These are phyloP conservation scores for Chamaedrilus cognettii DNA, from an alignment of 2,888 invertebrate genomes.

Conservation along the genomic window DNA sequence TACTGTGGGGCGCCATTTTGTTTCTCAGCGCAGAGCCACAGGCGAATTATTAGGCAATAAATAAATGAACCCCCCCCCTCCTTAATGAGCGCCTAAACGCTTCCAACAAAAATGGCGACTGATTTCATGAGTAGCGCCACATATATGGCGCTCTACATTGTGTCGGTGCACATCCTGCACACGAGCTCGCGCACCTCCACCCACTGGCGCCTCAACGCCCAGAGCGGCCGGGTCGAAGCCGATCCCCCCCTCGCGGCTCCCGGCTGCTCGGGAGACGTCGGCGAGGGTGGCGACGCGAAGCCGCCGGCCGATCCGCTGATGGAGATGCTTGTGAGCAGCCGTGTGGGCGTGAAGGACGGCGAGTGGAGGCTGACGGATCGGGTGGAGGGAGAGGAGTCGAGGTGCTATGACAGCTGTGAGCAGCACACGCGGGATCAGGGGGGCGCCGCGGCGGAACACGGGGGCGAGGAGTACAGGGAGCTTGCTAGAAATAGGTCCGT, in stretches of 20 bases:
- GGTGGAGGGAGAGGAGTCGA: constrained; percentile 29
- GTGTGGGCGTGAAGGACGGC: constrained; percentile 43
- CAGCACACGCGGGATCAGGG: neutral
- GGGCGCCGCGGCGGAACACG: neutral
- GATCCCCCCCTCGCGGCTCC: constrained; percentile 25
- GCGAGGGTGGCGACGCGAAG: neutral
- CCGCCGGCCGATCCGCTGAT: constrained; percentile 40
- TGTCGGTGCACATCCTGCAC: constrained; percentile 72
- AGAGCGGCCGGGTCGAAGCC: constrained; percentile 67
- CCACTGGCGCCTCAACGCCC: constrained; percentile 79
- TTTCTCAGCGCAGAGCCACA: no score
- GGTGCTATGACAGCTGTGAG: constrained; percentile 20
- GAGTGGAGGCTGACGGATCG: no score
- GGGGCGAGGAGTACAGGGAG: neutral
- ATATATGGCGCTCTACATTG: constrained; percentile 71
- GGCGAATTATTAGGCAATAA: no score
- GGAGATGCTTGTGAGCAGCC: constrained; percentile 46
- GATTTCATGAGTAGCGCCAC: constrained; percentile 50
- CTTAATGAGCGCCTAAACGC: no score
- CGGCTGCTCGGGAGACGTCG: neutral
- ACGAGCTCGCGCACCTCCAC: constrained; percentile 82
- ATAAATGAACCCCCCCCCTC: no score
- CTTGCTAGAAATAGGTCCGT: neutral
- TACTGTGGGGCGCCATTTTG: no score
- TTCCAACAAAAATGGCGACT: neutral